Percentiles rank a stretch among this genome's conserved stretches.
phyloP scores from a whole-genome alignment of 2,113 vertebrate genomes.

The Passerina amoena region DNA sequence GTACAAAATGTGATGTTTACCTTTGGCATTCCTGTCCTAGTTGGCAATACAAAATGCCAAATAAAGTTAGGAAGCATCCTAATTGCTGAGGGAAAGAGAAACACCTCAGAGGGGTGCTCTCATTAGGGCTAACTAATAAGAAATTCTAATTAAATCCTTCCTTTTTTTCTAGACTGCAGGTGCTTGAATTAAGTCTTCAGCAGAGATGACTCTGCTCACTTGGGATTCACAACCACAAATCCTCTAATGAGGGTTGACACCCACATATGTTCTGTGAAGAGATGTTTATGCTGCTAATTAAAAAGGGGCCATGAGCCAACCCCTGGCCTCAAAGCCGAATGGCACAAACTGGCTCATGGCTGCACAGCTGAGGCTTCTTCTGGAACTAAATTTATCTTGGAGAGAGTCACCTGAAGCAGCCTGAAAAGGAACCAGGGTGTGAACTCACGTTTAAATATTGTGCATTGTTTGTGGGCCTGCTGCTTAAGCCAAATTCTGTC shows the following conservation, averaged over 20 bases:
- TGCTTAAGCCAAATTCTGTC: neutral
- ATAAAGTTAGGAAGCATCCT: neutral
- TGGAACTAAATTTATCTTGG: neutral
- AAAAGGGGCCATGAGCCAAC: neutral
- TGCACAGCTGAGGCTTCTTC: neutral
- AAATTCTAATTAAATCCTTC: constrained; percentile 16
- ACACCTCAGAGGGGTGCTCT: neutral
- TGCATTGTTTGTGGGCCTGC: neutral
- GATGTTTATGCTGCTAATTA: neutral
- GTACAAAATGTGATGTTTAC: neutral
- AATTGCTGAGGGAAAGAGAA: neutral
- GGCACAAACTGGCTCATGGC: neutral
- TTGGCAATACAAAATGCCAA: neutral
- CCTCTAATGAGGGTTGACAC: neutral
- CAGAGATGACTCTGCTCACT: neutral
- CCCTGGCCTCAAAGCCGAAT: neutral
- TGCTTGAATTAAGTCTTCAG: neutral
- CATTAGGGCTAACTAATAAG: neutral
- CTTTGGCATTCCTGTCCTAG: neutral
- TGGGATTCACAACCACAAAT: neutral
- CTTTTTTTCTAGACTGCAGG: constrained; percentile 1
- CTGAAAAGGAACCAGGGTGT: neutral
- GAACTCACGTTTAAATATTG: neutral
- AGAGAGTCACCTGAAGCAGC: neutral
- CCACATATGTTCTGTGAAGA: constrained; percentile 26